Conservation (phyloP, 1,140 invertebrate species). For the Teleopsis dalmanni region DNA sequence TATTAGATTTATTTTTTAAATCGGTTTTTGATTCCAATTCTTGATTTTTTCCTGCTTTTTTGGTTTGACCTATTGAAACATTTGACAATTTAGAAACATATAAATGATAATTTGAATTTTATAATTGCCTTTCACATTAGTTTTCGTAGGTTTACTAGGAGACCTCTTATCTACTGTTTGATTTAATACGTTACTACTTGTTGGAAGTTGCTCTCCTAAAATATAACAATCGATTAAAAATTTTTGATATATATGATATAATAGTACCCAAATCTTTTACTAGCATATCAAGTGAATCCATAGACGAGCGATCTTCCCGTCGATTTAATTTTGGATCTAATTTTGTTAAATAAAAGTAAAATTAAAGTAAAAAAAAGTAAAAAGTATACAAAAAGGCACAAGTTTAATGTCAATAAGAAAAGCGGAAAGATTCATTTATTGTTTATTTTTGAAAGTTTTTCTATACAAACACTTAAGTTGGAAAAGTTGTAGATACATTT, state of each 20-base stretch:
- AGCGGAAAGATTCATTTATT: neutral
- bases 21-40: too few species aligned
- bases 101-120: too few species aligned
- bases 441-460: neutral
- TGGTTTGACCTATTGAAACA: too few species aligned
- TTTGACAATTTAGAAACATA: too few species aligned
- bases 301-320: constrained; percentile 3
- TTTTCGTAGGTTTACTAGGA: too few species aligned
- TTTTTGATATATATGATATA: too few species aligned
- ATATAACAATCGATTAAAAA: neutral
- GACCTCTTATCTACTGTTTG: too few species aligned
- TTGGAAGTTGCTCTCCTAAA: neutral
- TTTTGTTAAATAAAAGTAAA: neutral
- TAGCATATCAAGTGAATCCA: constrained; percentile 9
- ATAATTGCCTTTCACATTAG: too few species aligned
- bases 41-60: too few species aligned
- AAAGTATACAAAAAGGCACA: neutral
- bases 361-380: neutral
- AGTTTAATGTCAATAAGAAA: neutral
- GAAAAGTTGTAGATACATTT: neutral
- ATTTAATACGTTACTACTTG: too few species aligned
- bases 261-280: constrained; percentile 7
- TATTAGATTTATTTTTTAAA: too few species aligned
- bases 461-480: neutral
- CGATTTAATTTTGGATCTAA: neutral